Percentiles rank a stretch among this genome's conserved stretches.
phyloP scores from a whole-genome alignment of 23 tunicate species.

The Ciona savignyi region DNA sequence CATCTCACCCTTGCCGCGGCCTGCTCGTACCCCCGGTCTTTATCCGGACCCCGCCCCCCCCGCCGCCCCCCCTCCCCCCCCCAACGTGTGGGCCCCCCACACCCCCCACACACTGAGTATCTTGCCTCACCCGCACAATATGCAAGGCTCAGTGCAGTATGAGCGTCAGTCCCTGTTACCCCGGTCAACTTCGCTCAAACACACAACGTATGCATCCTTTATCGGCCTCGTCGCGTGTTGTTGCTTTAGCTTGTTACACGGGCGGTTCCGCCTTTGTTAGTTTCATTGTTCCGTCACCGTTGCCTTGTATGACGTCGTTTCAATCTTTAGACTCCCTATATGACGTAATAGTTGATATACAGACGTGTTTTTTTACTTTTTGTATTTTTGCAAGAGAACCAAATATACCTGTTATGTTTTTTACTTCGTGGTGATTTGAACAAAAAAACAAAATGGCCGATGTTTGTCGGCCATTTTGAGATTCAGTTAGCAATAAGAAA shows the following conservation, averaged over 20 bases:
- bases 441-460: too few species aligned
- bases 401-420: background rate
- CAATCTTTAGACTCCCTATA: background rate
- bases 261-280: background rate
- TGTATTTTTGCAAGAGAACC: background rate
- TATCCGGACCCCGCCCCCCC: too few species aligned
- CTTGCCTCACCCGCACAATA: background rate
- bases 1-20: too few species aligned
- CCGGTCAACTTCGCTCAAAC: too few species aligned
- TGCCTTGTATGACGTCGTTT: background rate
- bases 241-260: background rate
- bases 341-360: background rate
- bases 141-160: background rate
- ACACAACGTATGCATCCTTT: background rate
- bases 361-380: background rate
- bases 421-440: background rate
- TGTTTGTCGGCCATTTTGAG: too few species aligned
- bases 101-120: too few species aligned
- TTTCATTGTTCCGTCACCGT: background rate
- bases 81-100: too few species aligned
- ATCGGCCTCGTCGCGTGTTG: background rate
- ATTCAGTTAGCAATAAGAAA: too few species aligned
- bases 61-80: too few species aligned
- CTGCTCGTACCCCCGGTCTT: too few species aligned
- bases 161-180: too few species aligned